Evolutionary conservation across 2,888 invertebrate species (phyloP), one percentile per base, ranked within the genome.

Genomic region (Meiosimyza decipiens): DNA sequence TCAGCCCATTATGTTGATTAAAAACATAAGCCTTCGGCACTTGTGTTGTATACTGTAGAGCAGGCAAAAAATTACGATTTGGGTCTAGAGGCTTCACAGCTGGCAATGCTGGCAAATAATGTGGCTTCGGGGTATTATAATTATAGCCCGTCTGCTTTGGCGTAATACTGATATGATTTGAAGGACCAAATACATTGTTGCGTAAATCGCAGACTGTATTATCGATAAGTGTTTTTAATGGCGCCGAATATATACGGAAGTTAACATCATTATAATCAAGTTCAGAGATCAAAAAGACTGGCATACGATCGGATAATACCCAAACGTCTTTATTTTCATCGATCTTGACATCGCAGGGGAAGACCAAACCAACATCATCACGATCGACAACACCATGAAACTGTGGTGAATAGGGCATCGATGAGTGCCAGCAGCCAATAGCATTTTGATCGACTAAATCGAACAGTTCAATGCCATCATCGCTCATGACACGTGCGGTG

Each of bases 271-370:
- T 91, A 81, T 91, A 94, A 82, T 94, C 92, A 51, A 95, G 85
- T 57, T 89, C 90, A 6, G 91, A 87, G 78, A 91, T 89, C 50
- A 95, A 87, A 80, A 95, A 95, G 13, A 92, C 91, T 0, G 94
- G 92, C 95, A 95, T 95, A 55, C 92, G 89, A 84, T 95, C 95
- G 0, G 94, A 94, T 3, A 95, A 90, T 0, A 94, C 92, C 95
- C 95, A 95, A 4, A 93, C 89, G 76, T 93, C 92, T 75, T 90
- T 88, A 72, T 90, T 89, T 63, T 89, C 89, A 84, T 94, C 91
- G 75, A 95, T 92, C 87, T 94, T 94, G 3, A 95, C 89, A 81
- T 95, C 95, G 77, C 91, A 89, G 0, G 95, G 95, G 83, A 95
- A 95, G 40, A 94, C 91, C 47, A 95, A 87, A 11, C 91, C 92